phyloP scores from a whole-genome alignment of 2,888 invertebrate species.

The Dasysyrphus albostriatus region DNA sequence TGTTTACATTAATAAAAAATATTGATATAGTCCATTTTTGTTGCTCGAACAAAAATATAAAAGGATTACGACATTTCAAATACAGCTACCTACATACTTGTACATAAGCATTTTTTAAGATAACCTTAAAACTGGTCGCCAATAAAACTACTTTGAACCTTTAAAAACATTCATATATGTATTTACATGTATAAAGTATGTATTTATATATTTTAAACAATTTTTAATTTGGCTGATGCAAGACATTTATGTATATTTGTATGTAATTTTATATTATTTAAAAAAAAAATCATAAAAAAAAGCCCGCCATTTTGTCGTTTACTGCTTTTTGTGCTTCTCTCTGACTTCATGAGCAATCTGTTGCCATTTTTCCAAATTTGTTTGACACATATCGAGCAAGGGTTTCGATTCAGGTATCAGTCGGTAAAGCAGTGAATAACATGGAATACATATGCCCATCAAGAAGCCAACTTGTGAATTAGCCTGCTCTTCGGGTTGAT shows the following conservation, averaged over 20 bases:
- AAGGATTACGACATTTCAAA: too few species aligned
- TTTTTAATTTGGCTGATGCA: slow-evolving; percentile 54
- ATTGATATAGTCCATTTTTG: too few species aligned
- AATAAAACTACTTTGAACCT: background rate
- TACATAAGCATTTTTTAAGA: too few species aligned
- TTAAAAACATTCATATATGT: background rate
- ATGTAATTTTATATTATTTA: slow-evolving; percentile 29
- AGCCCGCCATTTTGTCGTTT: background rate
- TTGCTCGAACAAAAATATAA: too few species aligned
- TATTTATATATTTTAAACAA: slow-evolving; percentile 21
- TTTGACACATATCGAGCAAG: slow-evolving; percentile 88
- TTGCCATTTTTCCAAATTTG: slow-evolving; percentile 87
- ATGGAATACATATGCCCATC: slow-evolving; percentile 91
- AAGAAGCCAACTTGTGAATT: slow-evolving; percentile 92
- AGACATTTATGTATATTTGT: slow-evolving; percentile 43
- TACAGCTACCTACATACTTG: too few species aligned
- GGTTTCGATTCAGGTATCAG: slow-evolving; percentile 90
- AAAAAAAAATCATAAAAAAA: background rate
- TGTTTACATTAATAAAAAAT: too few species aligned
- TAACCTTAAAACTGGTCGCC: background rate
- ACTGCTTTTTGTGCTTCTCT: slow-evolving; percentile 63
- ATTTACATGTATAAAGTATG: too few species aligned
- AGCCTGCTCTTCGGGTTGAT: slow-evolving; percentile 89
- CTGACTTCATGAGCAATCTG: slow-evolving; percentile 80
- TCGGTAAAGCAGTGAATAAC: slow-evolving; percentile 88